A percentile compares a stretch with the other conserved stretches of the same genome.
Evolutionary conservation across 2,797 vertebrate species (phyloP).

Genomic region (Mormyrops boulengeri): DNA sequence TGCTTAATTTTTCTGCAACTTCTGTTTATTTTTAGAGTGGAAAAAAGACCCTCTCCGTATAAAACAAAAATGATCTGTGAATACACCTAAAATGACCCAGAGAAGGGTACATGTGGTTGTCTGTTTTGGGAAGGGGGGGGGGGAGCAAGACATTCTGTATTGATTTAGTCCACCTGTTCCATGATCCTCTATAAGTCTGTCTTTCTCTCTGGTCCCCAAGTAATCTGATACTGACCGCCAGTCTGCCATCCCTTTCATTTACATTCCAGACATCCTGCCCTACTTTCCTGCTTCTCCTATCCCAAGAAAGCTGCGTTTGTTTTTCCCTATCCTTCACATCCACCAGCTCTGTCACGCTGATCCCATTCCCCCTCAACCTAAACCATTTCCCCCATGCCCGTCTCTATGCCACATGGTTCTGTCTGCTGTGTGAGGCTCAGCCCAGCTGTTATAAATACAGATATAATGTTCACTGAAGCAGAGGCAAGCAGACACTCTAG

Average conservation of each 20-base stretch:
- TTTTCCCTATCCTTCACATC: background rate
- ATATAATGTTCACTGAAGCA: background rate
- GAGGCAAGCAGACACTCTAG: background rate
- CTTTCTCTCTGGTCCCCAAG: background rate
- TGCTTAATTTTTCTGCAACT: background rate
- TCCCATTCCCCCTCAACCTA: background rate
- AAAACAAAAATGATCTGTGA: background rate
- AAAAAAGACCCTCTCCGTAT: background rate
- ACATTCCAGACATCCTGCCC: background rate
- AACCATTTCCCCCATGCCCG: background rate
- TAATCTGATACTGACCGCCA: background rate
- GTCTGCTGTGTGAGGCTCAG: background rate
- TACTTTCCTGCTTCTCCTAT: background rate
- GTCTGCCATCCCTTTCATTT: background rate
- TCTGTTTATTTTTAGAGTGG: background rate
- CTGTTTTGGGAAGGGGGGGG: background rate
- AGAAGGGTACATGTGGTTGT: background rate
- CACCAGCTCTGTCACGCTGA: background rate
- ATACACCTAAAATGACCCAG: background rate
- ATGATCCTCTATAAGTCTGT: background rate
- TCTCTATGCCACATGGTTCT: background rate
- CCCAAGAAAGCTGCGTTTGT: background rate
- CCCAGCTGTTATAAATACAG: background rate
- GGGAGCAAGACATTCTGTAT: background rate
- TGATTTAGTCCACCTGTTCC: constrained; percentile 4